Conservation (phyloP, 1,140 invertebrate genomes). For the Copidosoma floridanum region DNA sequence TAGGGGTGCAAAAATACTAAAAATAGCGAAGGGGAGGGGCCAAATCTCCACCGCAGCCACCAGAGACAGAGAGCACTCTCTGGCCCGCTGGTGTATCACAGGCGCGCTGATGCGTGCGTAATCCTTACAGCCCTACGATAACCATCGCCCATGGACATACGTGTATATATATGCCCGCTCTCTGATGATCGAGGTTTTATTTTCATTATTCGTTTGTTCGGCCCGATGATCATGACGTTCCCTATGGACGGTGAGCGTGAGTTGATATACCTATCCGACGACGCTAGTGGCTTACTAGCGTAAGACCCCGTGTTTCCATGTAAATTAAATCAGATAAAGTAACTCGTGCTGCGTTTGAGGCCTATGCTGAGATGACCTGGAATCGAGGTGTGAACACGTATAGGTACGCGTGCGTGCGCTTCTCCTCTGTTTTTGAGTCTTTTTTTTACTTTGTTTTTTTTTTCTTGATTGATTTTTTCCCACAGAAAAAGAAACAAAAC, state of each 20-base stretch:
- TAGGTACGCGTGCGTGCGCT: background rate
- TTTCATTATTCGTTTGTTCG: constrained; percentile 57
- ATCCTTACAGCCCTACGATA: too few species aligned
- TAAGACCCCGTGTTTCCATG: constrained; percentile 55
- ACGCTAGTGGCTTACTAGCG: constrained; percentile 49
- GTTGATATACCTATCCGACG: background rate
- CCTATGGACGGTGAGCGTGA: constrained; percentile 38
- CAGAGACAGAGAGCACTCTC: constrained; percentile 26
- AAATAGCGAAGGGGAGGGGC: background rate
- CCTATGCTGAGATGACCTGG: constrained; percentile 42
- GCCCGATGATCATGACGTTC: too few species aligned
- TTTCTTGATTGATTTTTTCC: too few species aligned
- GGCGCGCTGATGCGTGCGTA: constrained; percentile 53
- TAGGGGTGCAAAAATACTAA: background rate
- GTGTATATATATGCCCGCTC: constrained; percentile 34
- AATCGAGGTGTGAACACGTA: constrained; percentile 31
- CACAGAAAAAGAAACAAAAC: too few species aligned
- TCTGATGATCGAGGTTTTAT: constrained; percentile 54
- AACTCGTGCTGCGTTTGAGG: too few species aligned
- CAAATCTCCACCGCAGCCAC: too few species aligned
- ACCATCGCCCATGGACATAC: too few species aligned
- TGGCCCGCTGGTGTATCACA: constrained; percentile 50
- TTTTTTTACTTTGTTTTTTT: too few species aligned
- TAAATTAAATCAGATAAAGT: constrained; percentile 57
- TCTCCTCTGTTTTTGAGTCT: too few species aligned